Evolutionary conservation across 1,140 invertebrate species (phyloP).

Genomic region (Aphelenchoides avenae): DNA sequence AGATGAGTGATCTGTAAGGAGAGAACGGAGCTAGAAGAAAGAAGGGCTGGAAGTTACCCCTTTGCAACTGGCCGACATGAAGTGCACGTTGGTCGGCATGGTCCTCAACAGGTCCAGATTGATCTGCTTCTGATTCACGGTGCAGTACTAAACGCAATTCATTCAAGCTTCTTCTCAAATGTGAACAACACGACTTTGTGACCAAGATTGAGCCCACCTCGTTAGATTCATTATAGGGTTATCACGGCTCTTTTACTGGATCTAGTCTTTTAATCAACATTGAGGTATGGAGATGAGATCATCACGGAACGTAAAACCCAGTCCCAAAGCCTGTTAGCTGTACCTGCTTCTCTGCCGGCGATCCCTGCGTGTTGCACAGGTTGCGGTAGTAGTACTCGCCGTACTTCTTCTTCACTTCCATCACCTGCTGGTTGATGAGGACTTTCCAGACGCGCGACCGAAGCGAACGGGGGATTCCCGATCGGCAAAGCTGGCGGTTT

Average conservation of each 20-base stretch:
- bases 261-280: too few relatives aligned
- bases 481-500: conserved; percentile 61
- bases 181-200: too few relatives aligned
- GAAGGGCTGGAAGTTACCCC: conserved; percentile 59
- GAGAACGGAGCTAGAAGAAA: conserved; percentile 60
- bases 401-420: conserved; percentile 61
- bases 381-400: conserved; percentile 64
- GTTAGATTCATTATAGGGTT: background rate
- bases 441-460: conserved; percentile 62
- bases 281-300: conserved; percentile 6
- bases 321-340: conserved; percentile 5
- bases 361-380: conserved; percentile 60
- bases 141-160: conserved; percentile 57
- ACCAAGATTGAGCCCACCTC: conserved; percentile 7
- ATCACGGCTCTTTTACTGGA: too few relatives aligned
- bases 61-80: conserved; percentile 61
- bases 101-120: conserved; percentile 64
- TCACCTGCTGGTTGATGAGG: conserved; percentile 61
- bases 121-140: conserved; percentile 63
- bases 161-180: conserved; percentile 6
- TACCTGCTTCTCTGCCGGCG: conserved; percentile 61
- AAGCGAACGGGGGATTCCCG: conserved; percentile 62
- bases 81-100: conserved; percentile 64
- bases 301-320: background rate
- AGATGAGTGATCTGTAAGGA: conserved; percentile 62